These are phyloP conservation scores for Macroteleia sp. DNA, from an alignment of 2,888 invertebrate genomes.

Conservation along the genomic window DNA sequence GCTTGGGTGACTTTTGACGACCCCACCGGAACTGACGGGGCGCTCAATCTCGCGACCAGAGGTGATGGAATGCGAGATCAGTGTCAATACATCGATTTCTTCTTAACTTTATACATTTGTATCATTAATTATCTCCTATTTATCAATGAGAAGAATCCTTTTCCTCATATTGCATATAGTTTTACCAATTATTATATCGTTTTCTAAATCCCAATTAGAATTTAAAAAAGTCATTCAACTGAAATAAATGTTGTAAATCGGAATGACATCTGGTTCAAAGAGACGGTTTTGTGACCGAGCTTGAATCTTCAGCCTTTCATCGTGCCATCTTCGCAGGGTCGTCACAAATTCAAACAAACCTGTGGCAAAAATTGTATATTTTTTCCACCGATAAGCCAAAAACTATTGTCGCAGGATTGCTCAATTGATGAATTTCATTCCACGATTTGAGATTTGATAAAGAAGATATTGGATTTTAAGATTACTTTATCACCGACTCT, in stretches of 20 bases:
- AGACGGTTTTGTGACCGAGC: constrained; percentile 7
- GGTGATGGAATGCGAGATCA: constrained; percentile 47
- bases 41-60: constrained; percentile 71
- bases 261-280: constrained; percentile 4
- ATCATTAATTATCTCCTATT: too few relatives aligned
- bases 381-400: background rate
- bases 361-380: too few relatives aligned
- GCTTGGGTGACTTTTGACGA: constrained; percentile 79
- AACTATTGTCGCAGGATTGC: background rate
- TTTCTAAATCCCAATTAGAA: background rate
- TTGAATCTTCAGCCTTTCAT: constrained; percentile 34
- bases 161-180: too few relatives aligned
- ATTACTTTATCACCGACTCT: constrained; percentile 1
- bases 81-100: too few relatives aligned
- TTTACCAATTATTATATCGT: too few relatives aligned
- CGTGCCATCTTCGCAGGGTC: constrained; percentile 12
- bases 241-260: too few relatives aligned
- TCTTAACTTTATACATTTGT: too few relatives aligned
- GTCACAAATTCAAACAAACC: background rate
- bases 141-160: too few relatives aligned
- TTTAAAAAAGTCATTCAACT: too few relatives aligned
- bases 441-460: background rate
- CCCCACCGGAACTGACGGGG: constrained; percentile 81
- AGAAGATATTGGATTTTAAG: background rate
- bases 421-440: constrained; percentile 5